phyloP scores from a whole-genome alignment of 2,797 vertebrate genomes.

The Pygocentrus nattereri region DNA sequence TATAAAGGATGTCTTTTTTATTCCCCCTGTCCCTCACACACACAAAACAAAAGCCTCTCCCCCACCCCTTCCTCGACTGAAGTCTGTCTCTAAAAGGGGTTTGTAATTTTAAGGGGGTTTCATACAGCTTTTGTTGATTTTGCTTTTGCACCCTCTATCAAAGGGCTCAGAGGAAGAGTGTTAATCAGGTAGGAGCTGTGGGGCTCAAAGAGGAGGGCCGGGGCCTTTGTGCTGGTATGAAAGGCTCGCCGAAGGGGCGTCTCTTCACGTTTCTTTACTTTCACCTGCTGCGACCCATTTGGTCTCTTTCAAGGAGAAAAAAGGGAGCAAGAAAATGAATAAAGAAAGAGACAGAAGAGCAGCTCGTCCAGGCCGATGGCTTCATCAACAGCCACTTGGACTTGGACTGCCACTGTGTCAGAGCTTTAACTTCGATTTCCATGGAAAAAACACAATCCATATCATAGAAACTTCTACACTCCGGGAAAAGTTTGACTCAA shows the following conservation, averaged over 20 bases:
- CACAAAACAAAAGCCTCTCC: conserved; percentile 75
- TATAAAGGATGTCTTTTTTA: conserved; percentile 30
- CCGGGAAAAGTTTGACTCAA: background rate
- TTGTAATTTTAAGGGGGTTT: conserved; percentile 82
- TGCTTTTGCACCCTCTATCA: conserved; percentile 92
- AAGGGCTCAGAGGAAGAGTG: conserved; percentile 88
- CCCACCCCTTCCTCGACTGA: conserved; percentile 75
- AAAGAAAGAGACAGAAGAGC: conserved; percentile 88
- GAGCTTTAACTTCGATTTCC: background rate
- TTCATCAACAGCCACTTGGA: conserved; percentile 91
- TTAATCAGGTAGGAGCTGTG: conserved; percentile 95
- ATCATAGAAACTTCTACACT: background rate
- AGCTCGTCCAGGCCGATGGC: conserved; percentile 83
- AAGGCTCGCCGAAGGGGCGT: conserved; percentile 81
- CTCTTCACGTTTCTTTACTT: conserved; percentile 96
- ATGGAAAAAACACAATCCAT: background rate
- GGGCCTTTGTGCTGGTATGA: conserved; percentile 89
- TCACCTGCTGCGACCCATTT: conserved; percentile 98
- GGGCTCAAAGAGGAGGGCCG: conserved; percentile 84
- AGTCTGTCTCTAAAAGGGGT: conserved; percentile 81
- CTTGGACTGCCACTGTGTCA: conserved; percentile 80
- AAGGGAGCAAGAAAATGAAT: conserved; percentile 82
- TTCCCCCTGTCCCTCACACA: conserved; percentile 55
- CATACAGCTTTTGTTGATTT: conserved; percentile 88
- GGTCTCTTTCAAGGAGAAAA: conserved; percentile 93